Evolutionary conservation across 2,113 vertebrate genomes (phyloP).

Genomic region (Kryptolebias marmoratus): DNA sequence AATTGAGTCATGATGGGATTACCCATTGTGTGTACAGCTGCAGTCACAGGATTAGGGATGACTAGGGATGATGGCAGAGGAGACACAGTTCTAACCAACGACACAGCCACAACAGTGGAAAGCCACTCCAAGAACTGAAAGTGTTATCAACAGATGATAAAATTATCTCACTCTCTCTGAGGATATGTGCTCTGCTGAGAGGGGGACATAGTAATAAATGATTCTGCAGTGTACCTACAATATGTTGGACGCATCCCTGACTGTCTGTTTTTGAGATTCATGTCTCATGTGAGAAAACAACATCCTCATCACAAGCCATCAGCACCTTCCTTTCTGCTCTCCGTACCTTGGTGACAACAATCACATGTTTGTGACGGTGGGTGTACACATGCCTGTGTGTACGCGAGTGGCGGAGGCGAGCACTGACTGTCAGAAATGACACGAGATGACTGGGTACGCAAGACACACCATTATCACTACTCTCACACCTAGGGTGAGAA

Average conservation of each 20-base stretch:
- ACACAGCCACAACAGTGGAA: conserved; percentile 40
- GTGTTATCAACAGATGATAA: conserved; percentile 31
- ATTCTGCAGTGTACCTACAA: background rate
- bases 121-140: conserved; percentile 34
- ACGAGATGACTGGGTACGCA: conserved; percentile 57
- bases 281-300: conserved; percentile 14
- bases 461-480: conserved; percentile 63
- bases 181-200: background rate
- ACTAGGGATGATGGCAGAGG: conserved; percentile 51
- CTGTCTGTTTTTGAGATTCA: conserved; percentile 10
- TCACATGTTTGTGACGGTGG: conserved; percentile 32
- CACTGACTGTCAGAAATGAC: conserved; percentile 65
- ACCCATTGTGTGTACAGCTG: conserved; percentile 75
- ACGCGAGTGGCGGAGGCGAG: conserved; percentile 33
- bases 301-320: conserved; percentile 35
- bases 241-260: background rate
- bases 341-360: conserved; percentile 45
- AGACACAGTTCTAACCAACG: conserved; percentile 51
- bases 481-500: conserved; percentile 59
- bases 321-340: conserved; percentile 25
- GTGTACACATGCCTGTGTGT: conserved; percentile 2
- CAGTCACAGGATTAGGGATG: conserved; percentile 72
- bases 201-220: background rate
- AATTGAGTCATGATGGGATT: conserved; percentile 75
- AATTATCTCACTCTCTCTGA: background rate